Evolutionary conservation across 2,113 vertebrate species (phyloP).

Genomic region (Rutilus rutilus): DNA sequence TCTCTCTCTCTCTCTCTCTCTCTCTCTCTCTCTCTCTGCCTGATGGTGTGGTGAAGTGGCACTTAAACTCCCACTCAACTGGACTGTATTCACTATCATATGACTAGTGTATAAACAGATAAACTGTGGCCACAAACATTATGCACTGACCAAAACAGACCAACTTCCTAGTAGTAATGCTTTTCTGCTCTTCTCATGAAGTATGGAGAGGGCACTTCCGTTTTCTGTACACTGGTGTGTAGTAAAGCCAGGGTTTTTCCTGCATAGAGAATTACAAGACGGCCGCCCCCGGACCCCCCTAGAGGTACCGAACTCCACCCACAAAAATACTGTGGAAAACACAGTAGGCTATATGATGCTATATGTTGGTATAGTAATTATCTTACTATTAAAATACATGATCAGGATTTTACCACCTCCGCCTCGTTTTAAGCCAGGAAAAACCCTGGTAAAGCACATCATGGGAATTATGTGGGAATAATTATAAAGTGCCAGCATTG

Average conservation of each 20-base stretch:
- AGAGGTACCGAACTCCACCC: too few relatives aligned
- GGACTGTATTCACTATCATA: conserved; percentile 47
- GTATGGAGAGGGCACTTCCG: background rate
- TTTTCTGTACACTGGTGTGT: background rate
- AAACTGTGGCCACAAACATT: conserved; percentile 35
- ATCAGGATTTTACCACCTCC: too few relatives aligned
- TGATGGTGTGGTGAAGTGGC: conserved; percentile 5
- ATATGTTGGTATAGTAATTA: too few relatives aligned
- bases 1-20: conserved; percentile 27
- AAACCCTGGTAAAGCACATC: background rate
- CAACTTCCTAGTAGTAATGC: conserved; percentile 10
- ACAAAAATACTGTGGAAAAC: too few relatives aligned
- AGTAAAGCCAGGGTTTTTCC: background rate
- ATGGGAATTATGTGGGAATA: background rate
- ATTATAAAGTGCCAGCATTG: background rate
- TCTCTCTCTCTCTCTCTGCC: conserved; percentile 31
- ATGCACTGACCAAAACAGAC: conserved; percentile 18
- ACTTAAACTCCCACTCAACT: conserved; percentile 19
- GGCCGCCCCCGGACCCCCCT: too few relatives aligned
- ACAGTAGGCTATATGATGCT: too few relatives aligned
- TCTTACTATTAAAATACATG: too few relatives aligned
- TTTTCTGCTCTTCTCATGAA: background rate
- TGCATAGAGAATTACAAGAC: too few relatives aligned
- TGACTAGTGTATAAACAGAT: conserved; percentile 48
- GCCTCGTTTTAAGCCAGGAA: too few relatives aligned